phyloP scores from a whole-genome alignment of 2,888 invertebrate species.

The Trachelus iudaicus region DNA sequence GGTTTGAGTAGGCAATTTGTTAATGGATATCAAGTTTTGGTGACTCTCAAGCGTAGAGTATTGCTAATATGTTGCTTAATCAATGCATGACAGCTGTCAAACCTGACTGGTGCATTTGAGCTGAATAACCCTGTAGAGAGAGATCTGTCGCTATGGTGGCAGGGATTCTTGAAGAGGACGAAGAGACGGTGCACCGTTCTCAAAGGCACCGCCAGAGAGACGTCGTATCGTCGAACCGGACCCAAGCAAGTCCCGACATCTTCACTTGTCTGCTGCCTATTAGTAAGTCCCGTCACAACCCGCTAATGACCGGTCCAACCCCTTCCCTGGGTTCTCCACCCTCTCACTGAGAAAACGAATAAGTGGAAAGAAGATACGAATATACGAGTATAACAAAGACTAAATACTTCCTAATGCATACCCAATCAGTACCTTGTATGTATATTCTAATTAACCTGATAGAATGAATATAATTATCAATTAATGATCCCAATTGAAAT shows the following conservation, averaged over 20 bases:
- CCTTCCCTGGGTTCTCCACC: constrained; percentile 10
- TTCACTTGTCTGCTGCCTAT: constrained; percentile 58
- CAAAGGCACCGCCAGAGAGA: constrained; percentile 56
- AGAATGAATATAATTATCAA: not conserved
- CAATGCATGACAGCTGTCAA: constrained; percentile 29
- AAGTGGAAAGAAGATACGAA: not conserved
- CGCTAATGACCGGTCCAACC: constrained; percentile 53
- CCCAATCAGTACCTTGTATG: not conserved
- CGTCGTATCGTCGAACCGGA: constrained; percentile 51
- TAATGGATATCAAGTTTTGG: not conserved
- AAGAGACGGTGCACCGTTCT: constrained; percentile 43
- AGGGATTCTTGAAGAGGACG: constrained; percentile 38
- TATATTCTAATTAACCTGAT: not conserved
- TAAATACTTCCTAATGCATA: not conserved
- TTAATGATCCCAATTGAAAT: not conserved
- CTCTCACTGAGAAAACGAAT: not conserved
- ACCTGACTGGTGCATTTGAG: not conserved
- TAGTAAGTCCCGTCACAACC: constrained; percentile 56
- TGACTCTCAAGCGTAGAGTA: not conserved
- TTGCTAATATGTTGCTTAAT: not conserved
- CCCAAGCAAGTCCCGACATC: constrained; percentile 47
- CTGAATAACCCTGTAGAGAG: not conserved
- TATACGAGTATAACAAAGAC: not conserved
- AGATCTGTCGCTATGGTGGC: constrained; percentile 42
- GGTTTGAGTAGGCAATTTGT: not conserved